phyloP scores from a whole-genome alignment of 2,797 vertebrate species.

The Rachycentron canadum region DNA sequence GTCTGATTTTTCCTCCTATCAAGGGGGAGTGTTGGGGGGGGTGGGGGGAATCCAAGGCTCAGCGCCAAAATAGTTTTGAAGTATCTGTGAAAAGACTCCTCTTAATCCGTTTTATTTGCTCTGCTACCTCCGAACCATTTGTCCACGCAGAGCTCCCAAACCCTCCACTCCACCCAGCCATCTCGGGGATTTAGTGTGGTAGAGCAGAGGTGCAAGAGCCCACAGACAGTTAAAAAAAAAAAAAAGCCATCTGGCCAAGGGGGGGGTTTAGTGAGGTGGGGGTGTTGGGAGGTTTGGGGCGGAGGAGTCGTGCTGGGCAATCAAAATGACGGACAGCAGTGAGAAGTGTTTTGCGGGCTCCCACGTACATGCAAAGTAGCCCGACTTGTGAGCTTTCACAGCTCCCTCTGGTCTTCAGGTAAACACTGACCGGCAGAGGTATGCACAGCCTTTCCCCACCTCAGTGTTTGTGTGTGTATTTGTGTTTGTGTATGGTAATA shows the following conservation, averaged over 20 bases:
- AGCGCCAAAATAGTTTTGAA: constrained; percentile 85
- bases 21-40: constrained; percentile 28
- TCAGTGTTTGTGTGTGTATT: constrained; percentile 74
- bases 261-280: constrained; percentile 54
- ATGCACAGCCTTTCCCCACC: constrained; percentile 72
- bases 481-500: constrained; percentile 80
- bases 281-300: constrained; percentile 75
- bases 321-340: constrained; percentile 96
- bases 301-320: constrained; percentile 94
- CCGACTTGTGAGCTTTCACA: constrained; percentile 93
- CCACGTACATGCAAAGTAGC: constrained; percentile 98
- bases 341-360: constrained; percentile 98
- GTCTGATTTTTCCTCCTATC: constrained; percentile 69
- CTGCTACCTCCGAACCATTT: constrained; percentile 97
- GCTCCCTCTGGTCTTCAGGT: constrained; percentile 90
- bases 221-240: constrained; percentile 89
- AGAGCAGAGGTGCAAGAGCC: constrained; percentile 97
- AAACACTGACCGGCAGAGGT: constrained; percentile 81
- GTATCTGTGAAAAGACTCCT: constrained; percentile 89
- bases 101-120: constrained; percentile 98
- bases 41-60: constrained; percentile 66
- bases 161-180: constrained; percentile 73
- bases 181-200: constrained; percentile 91
- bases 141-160: constrained; percentile 87
- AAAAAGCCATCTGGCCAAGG: constrained; percentile 95